Conservation (phyloP, 37 sponge, comb jelly and placozoan species). For the Oopsacas minuta region DNA sequence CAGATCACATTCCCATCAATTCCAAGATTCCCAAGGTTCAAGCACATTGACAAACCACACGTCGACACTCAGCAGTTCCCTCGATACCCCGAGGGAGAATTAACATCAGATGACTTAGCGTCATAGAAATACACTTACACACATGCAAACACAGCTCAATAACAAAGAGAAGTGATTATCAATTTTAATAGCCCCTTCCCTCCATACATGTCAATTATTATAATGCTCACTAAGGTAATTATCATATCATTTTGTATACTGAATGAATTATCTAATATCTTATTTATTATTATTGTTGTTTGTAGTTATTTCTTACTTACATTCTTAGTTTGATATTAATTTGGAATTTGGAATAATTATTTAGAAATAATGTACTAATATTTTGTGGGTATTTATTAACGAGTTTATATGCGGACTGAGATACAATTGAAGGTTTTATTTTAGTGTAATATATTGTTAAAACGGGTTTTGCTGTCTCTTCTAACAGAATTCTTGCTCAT, state of each 20-base stretch:
- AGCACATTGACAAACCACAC: neutral
- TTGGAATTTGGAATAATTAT: too few relatives aligned
- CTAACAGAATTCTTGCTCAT: too few relatives aligned
- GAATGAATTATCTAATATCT: neutral
- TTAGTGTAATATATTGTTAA: too few relatives aligned
- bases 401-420: too few relatives aligned
- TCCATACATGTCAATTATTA: neutral
- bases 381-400: too few relatives aligned
- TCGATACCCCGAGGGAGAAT: neutral
- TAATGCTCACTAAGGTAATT: neutral
- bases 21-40: neutral
- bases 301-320: neutral
- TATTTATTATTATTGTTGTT: conserved; percentile 1
- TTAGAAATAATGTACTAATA: too few relatives aligned
- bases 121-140: neutral
- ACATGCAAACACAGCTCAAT: neutral
- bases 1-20: neutral
- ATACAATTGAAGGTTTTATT: too few relatives aligned
- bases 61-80: neutral
- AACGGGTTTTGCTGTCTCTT: too few relatives aligned
- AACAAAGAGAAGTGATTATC: neutral
- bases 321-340: neutral
- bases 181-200: neutral
- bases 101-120: neutral
- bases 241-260: conserved; percentile 1